Evolutionary conservation across 2,113 vertebrate genomes (phyloP).

Genomic region (Diglossa brunneiventris): DNA sequence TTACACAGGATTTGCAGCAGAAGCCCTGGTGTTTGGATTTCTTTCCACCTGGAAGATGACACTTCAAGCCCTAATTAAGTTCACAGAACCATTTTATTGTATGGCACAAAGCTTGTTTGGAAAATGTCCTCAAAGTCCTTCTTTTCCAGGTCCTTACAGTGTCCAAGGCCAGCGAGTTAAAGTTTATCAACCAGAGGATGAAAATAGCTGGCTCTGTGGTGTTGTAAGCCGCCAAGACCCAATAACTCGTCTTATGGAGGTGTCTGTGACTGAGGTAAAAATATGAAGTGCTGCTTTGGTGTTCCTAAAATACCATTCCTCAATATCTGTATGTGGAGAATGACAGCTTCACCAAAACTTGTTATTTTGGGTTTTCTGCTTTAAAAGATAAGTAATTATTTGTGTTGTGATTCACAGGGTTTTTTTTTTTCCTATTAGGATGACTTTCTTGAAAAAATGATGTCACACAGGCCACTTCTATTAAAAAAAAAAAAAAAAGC

Average conservation of each 20-base stretch:
- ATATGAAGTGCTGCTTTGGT: neutral
- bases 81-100: neutral
- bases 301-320: neutral
- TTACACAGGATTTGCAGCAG: neutral
- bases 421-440: neutral
- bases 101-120: neutral
- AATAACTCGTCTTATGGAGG: conserved; percentile 91
- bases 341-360: neutral
- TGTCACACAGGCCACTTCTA: neutral
- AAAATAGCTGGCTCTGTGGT: conserved; percentile 87
- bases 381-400: neutral
- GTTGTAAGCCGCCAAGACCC: conserved; percentile 91
- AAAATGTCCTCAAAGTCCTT: neutral
- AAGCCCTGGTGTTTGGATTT: neutral
- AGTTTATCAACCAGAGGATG: conserved; percentile 94
- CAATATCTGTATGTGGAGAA: neutral
- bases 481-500: neutral
- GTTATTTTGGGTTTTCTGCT: neutral
- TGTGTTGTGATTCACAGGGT: neutral
- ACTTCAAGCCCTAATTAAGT: neutral
- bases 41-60: neutral
- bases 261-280: conserved; percentile 89
- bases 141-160: conserved; percentile 85
- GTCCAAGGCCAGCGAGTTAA: conserved; percentile 92
- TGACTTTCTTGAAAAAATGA: neutral